Evolutionary conservation across 2,888 invertebrate genomes (phyloP), one percentile per base, ranked within the genome.

Genomic region (Tortricodes alternella): DNA sequence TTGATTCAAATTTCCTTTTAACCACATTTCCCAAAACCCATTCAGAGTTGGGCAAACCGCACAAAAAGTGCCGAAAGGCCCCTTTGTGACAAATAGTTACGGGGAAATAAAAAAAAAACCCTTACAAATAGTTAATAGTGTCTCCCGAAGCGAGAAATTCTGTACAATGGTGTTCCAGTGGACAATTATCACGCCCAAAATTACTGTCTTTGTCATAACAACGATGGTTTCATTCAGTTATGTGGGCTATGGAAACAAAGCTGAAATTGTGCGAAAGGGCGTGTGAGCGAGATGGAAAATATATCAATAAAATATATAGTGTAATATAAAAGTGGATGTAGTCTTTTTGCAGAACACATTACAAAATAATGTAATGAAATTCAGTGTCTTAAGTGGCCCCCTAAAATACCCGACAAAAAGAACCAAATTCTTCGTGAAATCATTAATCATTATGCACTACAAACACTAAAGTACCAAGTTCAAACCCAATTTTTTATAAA

Each of bases 181-280:
- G 73, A 76, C 83, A 85, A 87, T 88, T 85, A 87, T 86, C 86
- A 83, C 87, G 85, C 85, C 80, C 66, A 71, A 76, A 81, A 82
- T 85, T 85, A 80, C 74, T 66, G 80, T 83, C 80, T 83, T 88
- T 87, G 86, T 87, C 80, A 83, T 60, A 84, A 85, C 68, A 81
- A 57, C 55, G 63, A 51, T 52, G 63, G 61, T 59, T 61, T 39
- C 15, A 52, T 46, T 29, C 37, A 46, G 21, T 35, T 19, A 34
- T 46, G 27, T 35, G 55, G 43, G 27, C n/a, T 13, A 16, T 1
- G 41, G 23, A 1, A 6, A 34, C 4, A 15, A 15, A 13, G 5
- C 11, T 13, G 34, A 13, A 15, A 34, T 3, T 5, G 15, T 4
- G 41, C 24, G 5, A n/a, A 34, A 21, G 24, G 18, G 11, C 24